phyloP scores from a whole-genome alignment of 2,888 invertebrate species.

The Dermolepida albohirtum region DNA sequence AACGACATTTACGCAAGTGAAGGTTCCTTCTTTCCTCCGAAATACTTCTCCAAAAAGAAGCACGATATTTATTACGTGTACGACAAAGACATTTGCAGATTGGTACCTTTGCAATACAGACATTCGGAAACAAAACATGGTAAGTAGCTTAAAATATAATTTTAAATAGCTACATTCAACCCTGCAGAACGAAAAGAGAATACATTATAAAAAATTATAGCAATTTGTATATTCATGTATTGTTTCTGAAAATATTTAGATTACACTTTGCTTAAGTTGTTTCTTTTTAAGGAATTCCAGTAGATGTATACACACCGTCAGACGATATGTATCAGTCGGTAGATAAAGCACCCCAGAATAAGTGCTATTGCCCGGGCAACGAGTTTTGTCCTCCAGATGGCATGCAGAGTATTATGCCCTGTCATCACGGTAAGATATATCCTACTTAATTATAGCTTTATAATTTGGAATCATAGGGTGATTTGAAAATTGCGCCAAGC shows the following conservation, averaged over 20 bases:
- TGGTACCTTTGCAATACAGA: slow-evolving; percentile 79
- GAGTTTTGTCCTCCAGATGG: slow-evolving; percentile 79
- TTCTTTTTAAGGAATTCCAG: slow-evolving; percentile 71
- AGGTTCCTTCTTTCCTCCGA: slow-evolving; percentile 88
- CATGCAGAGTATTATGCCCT: slow-evolving; percentile 87
- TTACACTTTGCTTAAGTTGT: no score
- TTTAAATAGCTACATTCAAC: no score
- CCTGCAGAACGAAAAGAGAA: no score
- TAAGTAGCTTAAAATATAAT: slow-evolving; percentile 56
- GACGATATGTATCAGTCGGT: slow-evolving; percentile 78
- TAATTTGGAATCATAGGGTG: no score
- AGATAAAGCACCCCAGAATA: slow-evolving; percentile 75
- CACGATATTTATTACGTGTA: slow-evolving; percentile 80
- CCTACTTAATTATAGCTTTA: no score
- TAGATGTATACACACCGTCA: slow-evolving; percentile 80
- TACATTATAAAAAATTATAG: no score
- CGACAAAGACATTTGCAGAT: slow-evolving; percentile 88
- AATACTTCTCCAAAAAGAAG: slow-evolving; percentile 72
- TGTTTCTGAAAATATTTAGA: no score
- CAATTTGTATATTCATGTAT: no score
- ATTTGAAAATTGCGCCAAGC: no score
- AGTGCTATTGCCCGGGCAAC: slow-evolving; percentile 81
- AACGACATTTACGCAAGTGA: slow-evolving; percentile 78
- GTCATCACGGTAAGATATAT: slow-evolving; percentile 81
- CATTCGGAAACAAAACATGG: slow-evolving; percentile 79